These are phyloP conservation scores for Brachyhypopomus occidentalis DNA, from an alignment of 2,113 vertebrate genomes.

Conservation along the genomic window DNA sequence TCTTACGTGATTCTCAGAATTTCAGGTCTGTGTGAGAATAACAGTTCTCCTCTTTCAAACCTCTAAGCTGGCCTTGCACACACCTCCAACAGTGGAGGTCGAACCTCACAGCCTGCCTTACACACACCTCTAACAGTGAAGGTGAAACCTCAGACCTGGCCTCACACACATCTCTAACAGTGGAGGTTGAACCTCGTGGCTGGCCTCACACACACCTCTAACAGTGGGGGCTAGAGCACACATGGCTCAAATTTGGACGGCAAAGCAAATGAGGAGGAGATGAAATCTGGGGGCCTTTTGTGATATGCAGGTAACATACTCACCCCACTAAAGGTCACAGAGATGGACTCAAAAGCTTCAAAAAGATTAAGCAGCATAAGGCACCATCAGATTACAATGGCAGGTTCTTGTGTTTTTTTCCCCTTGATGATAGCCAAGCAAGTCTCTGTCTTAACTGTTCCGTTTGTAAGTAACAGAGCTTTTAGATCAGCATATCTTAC, in stretches of 20 bases:
- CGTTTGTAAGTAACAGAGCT: not conserved
- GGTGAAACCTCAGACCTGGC: no score
- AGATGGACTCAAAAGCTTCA: slow-evolving; percentile 59
- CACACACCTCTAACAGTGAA: no score
- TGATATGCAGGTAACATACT: slow-evolving; percentile 68
- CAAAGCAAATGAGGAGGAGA: slow-evolving; percentile 75
- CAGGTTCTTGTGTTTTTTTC: not conserved
- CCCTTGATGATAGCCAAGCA: slow-evolving; percentile 22
- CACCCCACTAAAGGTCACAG: slow-evolving; percentile 70
- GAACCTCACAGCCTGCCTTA: no score
- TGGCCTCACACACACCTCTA: slow-evolving; percentile 52
- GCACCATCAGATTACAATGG: slow-evolving; percentile 17
- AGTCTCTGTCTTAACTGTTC: slow-evolving; percentile 28
- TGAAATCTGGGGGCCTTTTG: slow-evolving; percentile 74
- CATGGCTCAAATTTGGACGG: slow-evolving; percentile 77
- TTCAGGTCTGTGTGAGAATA: no score
- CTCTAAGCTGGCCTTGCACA: no score
- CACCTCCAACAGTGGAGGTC: no score
- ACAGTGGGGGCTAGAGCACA: slow-evolving; percentile 62
- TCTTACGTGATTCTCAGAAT: not conserved
- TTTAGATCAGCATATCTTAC: not conserved
- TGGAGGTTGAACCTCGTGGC: no score
- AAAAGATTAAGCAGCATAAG: slow-evolving; percentile 44
- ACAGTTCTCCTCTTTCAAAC: no score
- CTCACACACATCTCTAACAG: not conserved